Conservation (phyloP, 1,140 invertebrate species). For the Geopemphigus sp. region DNA sequence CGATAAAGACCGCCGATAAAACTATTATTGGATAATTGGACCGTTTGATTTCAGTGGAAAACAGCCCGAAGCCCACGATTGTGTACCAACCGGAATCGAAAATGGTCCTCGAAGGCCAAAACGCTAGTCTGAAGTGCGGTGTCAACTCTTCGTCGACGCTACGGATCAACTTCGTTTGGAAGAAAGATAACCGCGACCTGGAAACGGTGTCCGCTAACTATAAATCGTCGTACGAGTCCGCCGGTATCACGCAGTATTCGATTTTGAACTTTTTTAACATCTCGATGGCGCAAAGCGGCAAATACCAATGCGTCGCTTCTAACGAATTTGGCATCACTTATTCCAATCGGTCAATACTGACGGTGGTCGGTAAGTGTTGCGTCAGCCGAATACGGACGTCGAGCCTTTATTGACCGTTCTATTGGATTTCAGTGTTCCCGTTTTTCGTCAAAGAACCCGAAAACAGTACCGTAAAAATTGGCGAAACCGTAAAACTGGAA, state of each 20-base stretch:
- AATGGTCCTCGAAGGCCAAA: conserved; percentile 79
- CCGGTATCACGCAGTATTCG: conserved; percentile 39
- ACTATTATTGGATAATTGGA: conserved; percentile 20
- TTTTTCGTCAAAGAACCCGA: conserved; percentile 80
- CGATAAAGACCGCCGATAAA: neutral
- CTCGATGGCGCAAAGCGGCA: conserved; percentile 73
- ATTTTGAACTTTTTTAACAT: conserved; percentile 65
- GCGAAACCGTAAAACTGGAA: conserved; percentile 81
- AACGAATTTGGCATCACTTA: conserved; percentile 89
- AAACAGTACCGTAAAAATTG: conserved; percentile 80
- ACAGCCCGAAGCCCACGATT: conserved; percentile 82
- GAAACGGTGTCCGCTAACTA: conserved; percentile 48
- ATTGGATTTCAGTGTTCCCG: conserved; percentile 70
- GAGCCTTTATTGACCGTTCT: neutral
- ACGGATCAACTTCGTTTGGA: conserved; percentile 79
- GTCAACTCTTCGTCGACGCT: conserved; percentile 66
- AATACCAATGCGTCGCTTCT: conserved; percentile 89
- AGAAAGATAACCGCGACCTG: conserved; percentile 80
- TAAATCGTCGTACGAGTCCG: neutral
- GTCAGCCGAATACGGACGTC: neutral
- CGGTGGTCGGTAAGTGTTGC: conserved; percentile 74
- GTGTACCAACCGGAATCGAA: conserved; percentile 76
- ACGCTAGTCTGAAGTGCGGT: conserved; percentile 76
- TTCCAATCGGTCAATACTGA: conserved; percentile 80
- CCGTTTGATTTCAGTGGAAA: conserved; percentile 57